Evolutionary conservation across 1,140 invertebrate genomes (phyloP), one percentile per base, ranked within the genome.

Genomic region (Marisa cornuarietis): DNA sequence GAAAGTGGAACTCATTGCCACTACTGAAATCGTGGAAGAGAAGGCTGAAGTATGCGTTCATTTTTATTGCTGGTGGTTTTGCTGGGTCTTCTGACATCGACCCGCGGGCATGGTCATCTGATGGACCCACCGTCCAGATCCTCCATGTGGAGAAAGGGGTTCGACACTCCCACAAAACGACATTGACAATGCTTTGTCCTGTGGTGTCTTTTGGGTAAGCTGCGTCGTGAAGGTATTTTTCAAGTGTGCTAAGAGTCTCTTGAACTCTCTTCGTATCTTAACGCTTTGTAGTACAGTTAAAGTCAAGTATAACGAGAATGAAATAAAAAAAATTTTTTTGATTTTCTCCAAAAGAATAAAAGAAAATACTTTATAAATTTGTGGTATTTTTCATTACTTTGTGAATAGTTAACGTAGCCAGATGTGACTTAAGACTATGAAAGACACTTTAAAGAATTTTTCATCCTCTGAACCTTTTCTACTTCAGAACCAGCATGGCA

Each of bases 111-210:
- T 91, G 95, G 94, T 16, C 93, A 93, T 91, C 90, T 95, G 86
- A 96, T 97, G 94, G 95, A 97, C 89, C 96, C 97, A 0, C 96
- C 96, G 0, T 94, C 96, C 0, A 93, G 97, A 24, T 97, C 97
- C 90, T 94, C 94, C 11, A 96, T 97, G 95, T 98, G 97, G 96
- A 92, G 96, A 72, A 95, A 96, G 86, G 96, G 96, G 0, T 98
- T 95, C 91, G 94, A 95, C 1, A 97, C 96, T 91, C 95, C 96
- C 1, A 94, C 96, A 14, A n/a, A 97, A 98, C 90, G 98, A 97
- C 87, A 96, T 98, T 83, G 97, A 98, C 89, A 98, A 97, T 84
- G 96, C 94, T 85, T 88, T 94, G 0, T 94, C 92, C 85, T 95
- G 94, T 78, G 96, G 97, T 9, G 97, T 96, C 61, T 95, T 95